Percentiles rank a stretch among this genome's conserved stretches.
Conservation (phyloP, 2,888 invertebrate genomes). For the Eupithecia dodoneata region DNA sequence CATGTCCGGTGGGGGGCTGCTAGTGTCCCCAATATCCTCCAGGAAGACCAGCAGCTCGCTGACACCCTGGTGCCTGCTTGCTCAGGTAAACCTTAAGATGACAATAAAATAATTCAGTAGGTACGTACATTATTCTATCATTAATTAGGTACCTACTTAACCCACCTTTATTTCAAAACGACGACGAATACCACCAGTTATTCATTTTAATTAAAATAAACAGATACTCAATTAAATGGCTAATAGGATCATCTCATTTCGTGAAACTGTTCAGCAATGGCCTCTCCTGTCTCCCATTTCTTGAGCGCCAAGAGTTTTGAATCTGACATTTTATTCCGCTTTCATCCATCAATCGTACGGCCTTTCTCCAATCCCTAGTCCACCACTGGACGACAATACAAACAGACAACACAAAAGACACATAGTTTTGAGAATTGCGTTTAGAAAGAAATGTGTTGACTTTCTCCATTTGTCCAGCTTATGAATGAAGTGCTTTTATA, state of each 20-base stretch:
- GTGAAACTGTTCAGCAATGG: neutral
- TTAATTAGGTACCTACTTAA: too few relatives aligned
- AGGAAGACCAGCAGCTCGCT: neutral
- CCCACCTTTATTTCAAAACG: too few relatives aligned
- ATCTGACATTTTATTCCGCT: too few relatives aligned
- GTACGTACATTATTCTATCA: too few relatives aligned
- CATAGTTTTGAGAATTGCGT: conserved; percentile 46
- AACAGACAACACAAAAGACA: too few relatives aligned
- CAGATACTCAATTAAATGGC: too few relatives aligned
- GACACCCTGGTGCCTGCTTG: too few relatives aligned
- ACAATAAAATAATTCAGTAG: too few relatives aligned
- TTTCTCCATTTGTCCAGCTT: conserved; percentile 34
- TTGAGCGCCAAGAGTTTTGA: too few relatives aligned
- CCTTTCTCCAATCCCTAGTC: neutral
- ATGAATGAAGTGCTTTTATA: conserved; percentile 49
- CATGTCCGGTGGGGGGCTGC: neutral
- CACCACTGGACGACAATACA: conserved; percentile 29
- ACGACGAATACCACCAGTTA: too few relatives aligned
- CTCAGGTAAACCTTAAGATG: too few relatives aligned
- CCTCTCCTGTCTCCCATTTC: neutral
- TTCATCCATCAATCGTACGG: neutral
- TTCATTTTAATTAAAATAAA: too few relatives aligned
- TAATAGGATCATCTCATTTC: neutral
- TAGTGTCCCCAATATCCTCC: neutral
- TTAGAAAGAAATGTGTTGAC: conserved; percentile 49